phyloP scores from a whole-genome alignment of 2,113 vertebrate genomes.

The Hydropotes inermis region DNA sequence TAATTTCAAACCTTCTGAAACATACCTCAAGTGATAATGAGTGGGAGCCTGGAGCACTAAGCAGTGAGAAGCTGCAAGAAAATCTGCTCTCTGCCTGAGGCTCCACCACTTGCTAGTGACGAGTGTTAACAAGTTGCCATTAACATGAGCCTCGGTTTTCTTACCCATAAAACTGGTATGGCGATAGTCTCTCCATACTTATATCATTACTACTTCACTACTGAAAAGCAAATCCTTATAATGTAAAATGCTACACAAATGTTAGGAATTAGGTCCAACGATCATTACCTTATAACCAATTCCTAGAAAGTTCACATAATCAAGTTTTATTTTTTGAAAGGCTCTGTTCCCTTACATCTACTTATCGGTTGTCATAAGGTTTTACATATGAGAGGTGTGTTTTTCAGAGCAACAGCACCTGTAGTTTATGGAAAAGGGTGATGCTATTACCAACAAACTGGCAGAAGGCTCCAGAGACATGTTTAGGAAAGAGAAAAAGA shows the following conservation, averaged over 20 bases:
- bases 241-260: not conserved
- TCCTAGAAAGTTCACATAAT: not conserved
- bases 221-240: slow-evolving; percentile 11
- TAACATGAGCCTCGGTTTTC: not conserved
- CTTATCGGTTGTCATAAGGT: not conserved
- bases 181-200: not conserved
- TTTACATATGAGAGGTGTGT: not conserved
- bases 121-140: not conserved
- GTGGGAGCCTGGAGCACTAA: not conserved
- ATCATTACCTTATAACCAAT: not conserved
- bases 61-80: not conserved
- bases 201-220: not conserved
- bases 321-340: not conserved
- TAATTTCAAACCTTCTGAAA: slow-evolving; percentile 43
- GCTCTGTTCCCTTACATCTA: not conserved
- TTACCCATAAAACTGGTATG: not conserved
- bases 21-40: not conserved
- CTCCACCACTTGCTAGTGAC: not conserved
- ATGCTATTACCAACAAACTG: not conserved
- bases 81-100: not conserved
- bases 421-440: not conserved
- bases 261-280: not conserved
- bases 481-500: slow-evolving; percentile 26
- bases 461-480: slow-evolving; percentile 34
- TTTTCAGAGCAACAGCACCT: not conserved